Conservation (phyloP, 2,888 invertebrate species). For the Athrips mouffetella region DNA sequence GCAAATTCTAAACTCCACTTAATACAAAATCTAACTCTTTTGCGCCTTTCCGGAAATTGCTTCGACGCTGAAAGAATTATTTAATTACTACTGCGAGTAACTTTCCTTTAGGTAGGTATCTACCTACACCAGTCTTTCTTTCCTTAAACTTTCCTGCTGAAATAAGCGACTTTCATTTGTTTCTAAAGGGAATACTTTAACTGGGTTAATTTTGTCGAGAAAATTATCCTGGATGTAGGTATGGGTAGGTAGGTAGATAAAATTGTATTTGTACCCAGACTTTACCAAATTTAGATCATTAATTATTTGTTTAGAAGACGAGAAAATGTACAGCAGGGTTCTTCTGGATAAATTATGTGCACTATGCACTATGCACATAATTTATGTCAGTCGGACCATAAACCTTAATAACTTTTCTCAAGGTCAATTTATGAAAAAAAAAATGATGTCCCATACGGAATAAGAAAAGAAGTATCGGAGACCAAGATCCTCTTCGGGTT, state of each 20-base stretch:
- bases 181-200: conserved; percentile 5
- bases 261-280: conserved; percentile 25
- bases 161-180: neutral
- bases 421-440: no score
- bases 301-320: no score
- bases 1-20: conserved; percentile 6
- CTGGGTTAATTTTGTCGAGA: neutral
- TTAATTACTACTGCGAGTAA: conserved; percentile 10
- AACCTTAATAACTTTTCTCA: no score
- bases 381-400: no score
- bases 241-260: no score
- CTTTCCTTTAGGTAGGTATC: neutral
- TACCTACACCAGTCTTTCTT: neutral
- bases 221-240: neutral
- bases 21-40: neutral
- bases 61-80: neutral
- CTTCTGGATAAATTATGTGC: no score
- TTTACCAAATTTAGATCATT: no score
- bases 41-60: neutral
- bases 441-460: no score
- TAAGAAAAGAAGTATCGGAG: no score
- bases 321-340: no score
- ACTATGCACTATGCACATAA: no score
- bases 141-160: neutral
- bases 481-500: no score